These are phyloP conservation scores for Choreutis nemorana DNA, from an alignment of 2,888 invertebrate species.

Conservation along the genomic window DNA sequence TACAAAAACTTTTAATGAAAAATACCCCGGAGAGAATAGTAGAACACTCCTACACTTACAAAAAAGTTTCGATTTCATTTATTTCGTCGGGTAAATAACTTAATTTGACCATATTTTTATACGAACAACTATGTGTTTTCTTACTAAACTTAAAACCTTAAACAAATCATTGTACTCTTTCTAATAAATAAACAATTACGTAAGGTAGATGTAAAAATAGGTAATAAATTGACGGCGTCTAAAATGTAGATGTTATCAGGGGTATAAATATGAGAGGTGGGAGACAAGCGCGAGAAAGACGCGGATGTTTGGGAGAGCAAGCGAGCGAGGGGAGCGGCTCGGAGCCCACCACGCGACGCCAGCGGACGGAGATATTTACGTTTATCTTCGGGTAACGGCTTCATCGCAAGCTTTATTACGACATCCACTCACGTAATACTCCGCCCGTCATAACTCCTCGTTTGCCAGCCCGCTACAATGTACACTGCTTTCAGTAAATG, in stretches of 20 bases:
- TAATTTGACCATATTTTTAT: too few species aligned
- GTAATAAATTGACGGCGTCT: slow-evolving; percentile 4
- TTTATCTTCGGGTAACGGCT: slow-evolving; percentile 66
- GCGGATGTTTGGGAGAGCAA: slow-evolving; percentile 18
- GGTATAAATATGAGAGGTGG: slow-evolving; percentile 24
- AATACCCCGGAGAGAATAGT: too few species aligned
- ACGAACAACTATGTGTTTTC: too few species aligned
- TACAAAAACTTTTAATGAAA: too few species aligned
- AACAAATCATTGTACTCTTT: too few species aligned
- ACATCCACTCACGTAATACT: slow-evolving; percentile 67
- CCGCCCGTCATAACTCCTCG: slow-evolving; percentile 63
- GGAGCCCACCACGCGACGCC: slow-evolving; percentile 30
- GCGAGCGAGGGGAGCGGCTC: slow-evolving; percentile 14
- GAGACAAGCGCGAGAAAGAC: slow-evolving; percentile 19
- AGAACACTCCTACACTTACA: too few species aligned
- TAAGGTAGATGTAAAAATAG: too few species aligned
- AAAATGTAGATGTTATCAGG: slow-evolving; percentile 21
- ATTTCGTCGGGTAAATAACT: too few species aligned
- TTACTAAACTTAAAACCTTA: too few species aligned
- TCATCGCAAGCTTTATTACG: slow-evolving; percentile 67
- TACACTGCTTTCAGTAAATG: slow-evolving; percentile 48
- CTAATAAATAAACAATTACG: too few species aligned
- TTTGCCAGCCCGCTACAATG: slow-evolving; percentile 57
- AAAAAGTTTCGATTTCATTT: too few species aligned
- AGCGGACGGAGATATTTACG: slow-evolving; percentile 60